Base-by-base conservation (phyloP, 2,888 invertebrate genomes). In the Unio pictorum region DNA sequence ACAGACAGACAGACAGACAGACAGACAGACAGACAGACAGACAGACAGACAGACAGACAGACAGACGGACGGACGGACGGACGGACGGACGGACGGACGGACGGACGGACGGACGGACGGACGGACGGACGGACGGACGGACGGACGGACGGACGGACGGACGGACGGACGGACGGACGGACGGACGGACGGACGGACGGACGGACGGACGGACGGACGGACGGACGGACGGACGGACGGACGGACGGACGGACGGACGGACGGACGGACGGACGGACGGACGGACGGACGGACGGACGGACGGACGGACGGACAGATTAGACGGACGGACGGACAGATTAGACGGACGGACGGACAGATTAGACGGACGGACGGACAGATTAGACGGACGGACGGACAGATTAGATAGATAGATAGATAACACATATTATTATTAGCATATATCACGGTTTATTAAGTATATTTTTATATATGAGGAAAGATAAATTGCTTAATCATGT, bases 41-140 rank as follows among this genome's bases (percentile, higher is more conserved):
- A 23, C 0, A 23, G 23, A 23, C 0, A 23, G 23, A 23, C 0
- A 23, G 23, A 23, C 0, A 23, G 23, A 23, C 0, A 23, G 23
- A 23, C 0, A 23, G 23, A 23, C 0, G 0, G 23, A 23, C 0
- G 0, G 23, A 23, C 0, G 0, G 23, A 23, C 0, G 0, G 23
- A 23, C 0, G 0, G 23, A 23, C 0, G 0, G 23, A 23, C 0
- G 0, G 23, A 23, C 0, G 0, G 23, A 23, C 0, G 0, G 23
- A 23, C 0, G 0, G 23, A 23, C 0, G 0, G 23, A 23, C 0
- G 0, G 23, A 23, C 0, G 0, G 23, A 23, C n/a, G n/a, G n/a
- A n/a, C n/a, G n/a, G n/a, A n/a, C n/a, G n/a, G n/a, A n/a, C n/a
- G n/a, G n/a, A n/a, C n/a, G n/a, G n/a, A n/a, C n/a, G n/a, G n/a